These are phyloP conservation scores for Euspilapteryx auroguttella DNA, from an alignment of 2,888 invertebrate genomes.

Conservation along the genomic window DNA sequence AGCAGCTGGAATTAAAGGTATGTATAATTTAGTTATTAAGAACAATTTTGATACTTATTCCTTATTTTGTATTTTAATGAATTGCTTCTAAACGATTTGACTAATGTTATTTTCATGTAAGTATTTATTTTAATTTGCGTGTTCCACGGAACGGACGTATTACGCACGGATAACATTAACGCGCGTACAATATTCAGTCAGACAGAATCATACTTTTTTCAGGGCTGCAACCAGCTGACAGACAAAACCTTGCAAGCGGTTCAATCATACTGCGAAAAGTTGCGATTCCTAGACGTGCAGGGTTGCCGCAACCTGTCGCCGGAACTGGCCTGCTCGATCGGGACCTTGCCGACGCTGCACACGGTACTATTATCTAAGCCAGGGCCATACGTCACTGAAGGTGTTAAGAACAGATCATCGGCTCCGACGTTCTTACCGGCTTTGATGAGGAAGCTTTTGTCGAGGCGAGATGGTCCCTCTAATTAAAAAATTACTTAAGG, in stretches of 20 bases:
- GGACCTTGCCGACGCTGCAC: conserved; percentile 32
- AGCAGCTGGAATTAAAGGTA: conserved; percentile 61
- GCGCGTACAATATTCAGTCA: too few relatives aligned
- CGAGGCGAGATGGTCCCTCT: not conserved
- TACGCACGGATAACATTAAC: too few relatives aligned
- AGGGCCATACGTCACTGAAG: conserved; percentile 39
- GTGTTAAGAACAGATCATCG: conserved; percentile 30
- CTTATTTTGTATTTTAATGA: too few relatives aligned
- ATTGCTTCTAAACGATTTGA: too few relatives aligned
- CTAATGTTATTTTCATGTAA: too few relatives aligned
- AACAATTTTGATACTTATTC: too few relatives aligned
- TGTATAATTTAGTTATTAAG: too few relatives aligned
- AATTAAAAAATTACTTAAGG: too few relatives aligned
- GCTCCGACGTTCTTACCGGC: conserved; percentile 38
- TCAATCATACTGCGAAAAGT: conserved; percentile 39
- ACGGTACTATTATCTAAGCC: conserved; percentile 50
- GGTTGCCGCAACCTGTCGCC: conserved; percentile 51
- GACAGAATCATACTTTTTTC: conserved; percentile 18
- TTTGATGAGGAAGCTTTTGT: conserved; percentile 31
- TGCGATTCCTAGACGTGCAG: conserved; percentile 63
- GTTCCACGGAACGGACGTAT: too few relatives aligned
- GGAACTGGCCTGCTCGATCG: conserved; percentile 41
- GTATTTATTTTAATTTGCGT: too few relatives aligned
- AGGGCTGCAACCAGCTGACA: conserved; percentile 65
- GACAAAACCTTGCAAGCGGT: conserved; percentile 58